These are phyloP conservation scores for Ibycter americanus DNA, from an alignment of 2,797 vertebrate genomes.

Conservation along the genomic window DNA sequence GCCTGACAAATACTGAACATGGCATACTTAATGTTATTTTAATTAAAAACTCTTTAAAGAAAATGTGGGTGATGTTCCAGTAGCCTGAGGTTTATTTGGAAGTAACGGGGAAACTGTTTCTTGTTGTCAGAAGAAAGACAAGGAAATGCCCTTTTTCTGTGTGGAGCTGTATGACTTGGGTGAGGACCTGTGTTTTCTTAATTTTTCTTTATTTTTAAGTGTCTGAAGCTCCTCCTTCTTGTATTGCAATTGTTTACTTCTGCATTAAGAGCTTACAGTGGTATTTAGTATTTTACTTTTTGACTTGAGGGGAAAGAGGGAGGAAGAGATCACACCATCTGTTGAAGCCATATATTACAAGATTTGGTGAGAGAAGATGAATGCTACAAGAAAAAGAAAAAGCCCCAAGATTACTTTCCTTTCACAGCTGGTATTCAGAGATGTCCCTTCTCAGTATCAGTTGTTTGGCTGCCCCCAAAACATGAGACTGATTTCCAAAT, in stretches of 20 bases:
- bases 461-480: neutral
- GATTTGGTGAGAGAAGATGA: neutral
- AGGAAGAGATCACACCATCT: neutral
- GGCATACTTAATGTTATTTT: constrained; percentile 75
- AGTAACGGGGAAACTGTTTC: neutral
- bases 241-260: neutral
- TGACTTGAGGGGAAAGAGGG: neutral
- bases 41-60: constrained; percentile 78
- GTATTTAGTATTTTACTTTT: constrained; percentile 25
- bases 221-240: neutral
- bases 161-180: neutral
- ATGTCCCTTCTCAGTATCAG: neutral
- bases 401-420: neutral
- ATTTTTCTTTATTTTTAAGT: neutral
- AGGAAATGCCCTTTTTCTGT: neutral
- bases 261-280: neutral
- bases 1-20: constrained; percentile 73
- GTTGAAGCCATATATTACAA: neutral
- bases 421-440: neutral
- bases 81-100: constrained; percentile 44
- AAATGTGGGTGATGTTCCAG: constrained; percentile 76
- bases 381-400: neutral
- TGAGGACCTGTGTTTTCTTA: neutral
- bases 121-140: neutral
- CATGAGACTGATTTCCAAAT: neutral